These are phyloP conservation scores for Sebastiscus albofasciatus DNA, from an alignment of 2,797 vertebrate genomes.

Conservation along the genomic window DNA sequence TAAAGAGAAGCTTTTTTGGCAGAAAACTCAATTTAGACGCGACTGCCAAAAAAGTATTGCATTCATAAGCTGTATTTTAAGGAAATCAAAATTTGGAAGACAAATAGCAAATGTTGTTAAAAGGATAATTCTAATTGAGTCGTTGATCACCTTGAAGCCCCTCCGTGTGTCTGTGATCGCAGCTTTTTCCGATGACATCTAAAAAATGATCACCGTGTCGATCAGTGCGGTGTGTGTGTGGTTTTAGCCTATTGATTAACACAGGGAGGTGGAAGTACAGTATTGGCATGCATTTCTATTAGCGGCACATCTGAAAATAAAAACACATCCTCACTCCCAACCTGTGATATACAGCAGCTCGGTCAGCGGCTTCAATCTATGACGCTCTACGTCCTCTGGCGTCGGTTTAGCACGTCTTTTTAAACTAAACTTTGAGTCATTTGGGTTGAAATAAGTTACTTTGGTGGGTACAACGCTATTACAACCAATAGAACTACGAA, in stretches of 20 bases:
- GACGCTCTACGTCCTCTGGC: no score
- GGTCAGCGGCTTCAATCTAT: no score
- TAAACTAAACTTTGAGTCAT: not conserved
- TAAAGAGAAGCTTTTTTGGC: slow-evolving; percentile 3
- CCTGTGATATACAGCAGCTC: no score
- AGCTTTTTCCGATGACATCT: not conserved
- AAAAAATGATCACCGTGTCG: not conserved
- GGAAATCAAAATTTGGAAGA: slow-evolving; percentile 7
- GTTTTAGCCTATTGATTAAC: not conserved
- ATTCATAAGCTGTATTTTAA: not conserved
- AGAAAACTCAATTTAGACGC: fast-evolving
- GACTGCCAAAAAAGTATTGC: slow-evolving; percentile 5
- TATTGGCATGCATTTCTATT: not conserved
- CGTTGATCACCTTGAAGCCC: not conserved
- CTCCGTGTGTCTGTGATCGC: not conserved
- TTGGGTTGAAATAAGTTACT: not conserved
- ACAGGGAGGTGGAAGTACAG: no score
- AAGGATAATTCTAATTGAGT: not conserved
- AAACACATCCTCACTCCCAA: no score
- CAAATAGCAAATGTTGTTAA: not conserved
- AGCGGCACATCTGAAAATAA: no score
- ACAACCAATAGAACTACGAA: not conserved
- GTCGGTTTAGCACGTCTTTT: not conserved
- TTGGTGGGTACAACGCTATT: not conserved
- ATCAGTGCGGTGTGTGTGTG: not conserved